Percentiles rank a stretch among this genome's conserved stretches.
phyloP scores from a whole-genome alignment of 2,113 vertebrate genomes.

The Prolemur simus region DNA sequence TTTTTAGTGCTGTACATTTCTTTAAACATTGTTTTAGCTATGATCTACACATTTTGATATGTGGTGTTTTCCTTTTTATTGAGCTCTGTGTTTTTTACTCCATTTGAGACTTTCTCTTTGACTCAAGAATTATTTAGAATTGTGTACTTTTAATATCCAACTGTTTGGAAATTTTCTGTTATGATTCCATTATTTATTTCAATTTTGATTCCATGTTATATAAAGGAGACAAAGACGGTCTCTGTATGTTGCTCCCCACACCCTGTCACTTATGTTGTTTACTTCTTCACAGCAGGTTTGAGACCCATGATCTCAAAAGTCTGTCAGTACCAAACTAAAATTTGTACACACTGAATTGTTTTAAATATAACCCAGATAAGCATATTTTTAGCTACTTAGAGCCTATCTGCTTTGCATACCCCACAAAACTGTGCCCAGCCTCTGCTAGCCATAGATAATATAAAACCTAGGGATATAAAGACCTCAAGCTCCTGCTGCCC shows the following conservation, averaged over 20 bases:
- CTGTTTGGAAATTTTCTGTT: background rate
- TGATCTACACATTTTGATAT: background rate
- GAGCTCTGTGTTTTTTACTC: background rate
- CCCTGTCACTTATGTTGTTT: background rate
- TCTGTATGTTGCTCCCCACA: background rate
- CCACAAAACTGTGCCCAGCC: background rate
- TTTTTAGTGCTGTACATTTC: background rate
- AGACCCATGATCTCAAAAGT: background rate
- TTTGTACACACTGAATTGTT: background rate
- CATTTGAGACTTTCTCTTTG: background rate
- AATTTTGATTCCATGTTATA: background rate
- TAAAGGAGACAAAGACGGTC: background rate
- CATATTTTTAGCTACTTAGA: background rate
- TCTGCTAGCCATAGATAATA: background rate
- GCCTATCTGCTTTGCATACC: background rate
- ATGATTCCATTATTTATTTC: background rate
- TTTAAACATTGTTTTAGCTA: background rate
- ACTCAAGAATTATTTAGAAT: background rate
- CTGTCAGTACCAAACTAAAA: background rate
- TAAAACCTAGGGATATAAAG: background rate
- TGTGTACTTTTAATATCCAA: background rate
- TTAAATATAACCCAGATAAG: background rate
- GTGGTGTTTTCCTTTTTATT: background rate
- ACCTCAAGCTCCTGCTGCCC: background rate
- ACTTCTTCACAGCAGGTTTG: background rate